A percentile compares a stretch with the other conserved stretches of the same genome.
phyloP scores from a whole-genome alignment of 2,797 vertebrate species.

The Brachymystax lenok region DNA sequence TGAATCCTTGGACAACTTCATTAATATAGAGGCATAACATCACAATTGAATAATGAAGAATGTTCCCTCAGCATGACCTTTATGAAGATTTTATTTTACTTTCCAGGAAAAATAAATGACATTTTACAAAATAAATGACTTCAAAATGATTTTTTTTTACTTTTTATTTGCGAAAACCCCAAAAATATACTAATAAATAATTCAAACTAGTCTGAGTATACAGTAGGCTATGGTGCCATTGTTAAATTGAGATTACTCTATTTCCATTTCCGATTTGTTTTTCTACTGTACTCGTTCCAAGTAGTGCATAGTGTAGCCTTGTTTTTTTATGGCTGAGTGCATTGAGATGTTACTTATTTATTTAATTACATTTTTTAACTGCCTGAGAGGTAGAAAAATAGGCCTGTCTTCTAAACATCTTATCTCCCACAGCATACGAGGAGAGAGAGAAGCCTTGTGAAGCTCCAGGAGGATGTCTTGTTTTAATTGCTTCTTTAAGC shows the following conservation, averaged over 20 bases:
- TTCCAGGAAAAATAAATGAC: no score
- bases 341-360: constrained; percentile 16
- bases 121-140: background rate
- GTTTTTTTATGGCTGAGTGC: constrained; percentile 26
- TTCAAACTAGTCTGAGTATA: no score
- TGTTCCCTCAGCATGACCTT: background rate
- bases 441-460: constrained; percentile 42
- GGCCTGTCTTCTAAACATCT: constrained; percentile 53
- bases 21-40: background rate
- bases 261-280: constrained; percentile 22
- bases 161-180: no score
- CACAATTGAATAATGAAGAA: background rate
- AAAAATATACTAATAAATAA: no score
- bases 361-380: no score
- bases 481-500: constrained; percentile 73
- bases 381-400: constrained; percentile 46
- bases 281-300: constrained; percentile 6
- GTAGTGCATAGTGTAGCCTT: constrained; percentile 5
- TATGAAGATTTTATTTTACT: no score
- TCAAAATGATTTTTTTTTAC: no score
- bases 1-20: background rate
- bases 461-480: constrained; percentile 61
- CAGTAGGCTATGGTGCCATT: background rate
- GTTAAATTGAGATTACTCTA: constrained; percentile 19
- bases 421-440: constrained; percentile 60